These are phyloP conservation scores for Martes martes DNA, from an alignment of 2,113 vertebrate species.

Conservation along the genomic window DNA sequence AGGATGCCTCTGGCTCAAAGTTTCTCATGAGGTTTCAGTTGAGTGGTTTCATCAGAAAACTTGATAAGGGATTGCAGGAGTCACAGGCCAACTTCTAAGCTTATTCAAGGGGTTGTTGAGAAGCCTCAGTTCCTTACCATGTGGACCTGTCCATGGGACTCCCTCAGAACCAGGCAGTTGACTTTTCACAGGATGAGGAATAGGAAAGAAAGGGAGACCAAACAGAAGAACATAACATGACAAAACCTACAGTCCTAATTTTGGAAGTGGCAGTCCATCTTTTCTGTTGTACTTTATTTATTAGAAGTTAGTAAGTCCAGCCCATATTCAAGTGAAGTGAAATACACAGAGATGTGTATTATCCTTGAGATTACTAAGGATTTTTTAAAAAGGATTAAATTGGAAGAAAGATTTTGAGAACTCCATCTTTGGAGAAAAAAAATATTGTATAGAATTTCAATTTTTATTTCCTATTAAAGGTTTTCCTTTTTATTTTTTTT, in stretches of 20 bases:
- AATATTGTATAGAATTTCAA: not conserved
- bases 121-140: not conserved
- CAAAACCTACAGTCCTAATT: not conserved
- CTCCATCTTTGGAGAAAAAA: not conserved
- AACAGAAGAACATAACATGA: not conserved
- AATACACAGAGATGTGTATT: not conserved
- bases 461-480: not conserved
- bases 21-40: not conserved
- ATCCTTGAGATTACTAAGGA: not conserved
- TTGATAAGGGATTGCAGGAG: rapidly evolving
- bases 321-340: rapidly evolving
- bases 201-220: not conserved
- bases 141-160: rapidly evolving
- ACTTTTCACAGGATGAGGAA: not conserved
- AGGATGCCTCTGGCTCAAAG: not conserved
- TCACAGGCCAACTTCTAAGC: not conserved
- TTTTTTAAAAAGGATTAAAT: not conserved
- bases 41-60: not conserved
- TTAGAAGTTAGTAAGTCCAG: not conserved
- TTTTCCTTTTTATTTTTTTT: not conserved
- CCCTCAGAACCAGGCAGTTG: not conserved
- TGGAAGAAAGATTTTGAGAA: not conserved
- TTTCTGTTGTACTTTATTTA: not conserved
- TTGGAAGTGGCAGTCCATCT: not conserved
- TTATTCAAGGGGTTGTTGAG: not conserved